Conservation (phyloP, 2,113 vertebrate species). For the Dryoscopus gambensis region DNA sequence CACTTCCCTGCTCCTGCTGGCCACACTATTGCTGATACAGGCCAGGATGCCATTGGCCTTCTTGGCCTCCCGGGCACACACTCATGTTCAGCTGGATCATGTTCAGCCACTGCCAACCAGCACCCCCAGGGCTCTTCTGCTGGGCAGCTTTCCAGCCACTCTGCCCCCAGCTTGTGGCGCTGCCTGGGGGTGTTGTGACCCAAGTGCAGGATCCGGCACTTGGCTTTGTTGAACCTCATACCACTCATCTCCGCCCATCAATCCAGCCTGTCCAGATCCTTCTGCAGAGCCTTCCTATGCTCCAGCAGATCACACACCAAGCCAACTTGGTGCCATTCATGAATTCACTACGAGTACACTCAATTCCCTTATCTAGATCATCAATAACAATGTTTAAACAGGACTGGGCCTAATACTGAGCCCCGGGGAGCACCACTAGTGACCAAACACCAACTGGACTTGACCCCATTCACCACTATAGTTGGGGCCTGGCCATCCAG, state of each 20-base stretch:
- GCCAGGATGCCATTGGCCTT: neutral
- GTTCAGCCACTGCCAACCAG: neutral
- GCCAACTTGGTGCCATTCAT: neutral
- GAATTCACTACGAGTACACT: neutral
- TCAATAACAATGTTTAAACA: neutral
- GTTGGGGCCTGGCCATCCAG: accelerated
- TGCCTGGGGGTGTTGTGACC: neutral
- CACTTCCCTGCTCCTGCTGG: neutral
- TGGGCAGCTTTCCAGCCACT: neutral
- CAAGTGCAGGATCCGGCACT: neutral
- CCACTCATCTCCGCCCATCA: neutral
- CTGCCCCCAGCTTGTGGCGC: neutral
- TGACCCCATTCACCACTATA: neutral
- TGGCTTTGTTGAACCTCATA: neutral
- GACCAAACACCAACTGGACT: neutral
- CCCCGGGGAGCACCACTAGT: neutral
- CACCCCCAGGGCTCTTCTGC: neutral
- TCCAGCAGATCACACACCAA: neutral
- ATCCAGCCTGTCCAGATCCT: neutral
- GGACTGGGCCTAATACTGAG: neutral
- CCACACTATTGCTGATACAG: neutral
- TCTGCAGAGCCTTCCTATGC: neutral
- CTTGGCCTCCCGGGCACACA: neutral
- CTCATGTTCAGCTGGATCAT: neutral
- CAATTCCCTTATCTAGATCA: neutral